phyloP scores from a whole-genome alignment of 1,140 invertebrate species.

The Cherax quadricarinatus region DNA sequence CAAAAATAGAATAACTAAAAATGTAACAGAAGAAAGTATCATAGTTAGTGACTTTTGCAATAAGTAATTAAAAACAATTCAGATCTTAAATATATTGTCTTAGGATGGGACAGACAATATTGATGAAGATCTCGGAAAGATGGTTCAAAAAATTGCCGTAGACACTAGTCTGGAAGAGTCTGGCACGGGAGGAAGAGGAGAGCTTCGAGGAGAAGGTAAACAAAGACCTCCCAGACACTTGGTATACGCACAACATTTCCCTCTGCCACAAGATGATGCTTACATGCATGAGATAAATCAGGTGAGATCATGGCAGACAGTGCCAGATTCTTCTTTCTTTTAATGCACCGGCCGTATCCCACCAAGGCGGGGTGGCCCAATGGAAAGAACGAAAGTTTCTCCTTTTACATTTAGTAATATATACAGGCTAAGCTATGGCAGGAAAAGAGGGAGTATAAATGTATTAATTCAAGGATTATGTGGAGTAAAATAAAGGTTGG shows the following conservation, averaged over 20 bases:
- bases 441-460: too few relatives aligned
- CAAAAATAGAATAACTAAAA: too few relatives aligned
- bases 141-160: slow-evolving; percentile 87
- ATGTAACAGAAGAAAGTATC: too few relatives aligned
- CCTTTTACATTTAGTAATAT: too few relatives aligned
- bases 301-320: neutral
- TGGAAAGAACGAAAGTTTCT: too few relatives aligned
- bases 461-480: too few relatives aligned
- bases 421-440: too few relatives aligned
- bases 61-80: neutral
- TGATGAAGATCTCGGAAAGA: slow-evolving; percentile 92
- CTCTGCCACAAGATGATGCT: slow-evolving; percentile 81
- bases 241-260: slow-evolving; percentile 94
- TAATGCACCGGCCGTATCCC: too few relatives aligned
- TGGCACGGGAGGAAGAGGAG: slow-evolving; percentile 51
- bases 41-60: neutral
- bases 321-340: too few relatives aligned
- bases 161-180: slow-evolving; percentile 67
- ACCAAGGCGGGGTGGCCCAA: too few relatives aligned
- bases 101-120: slow-evolving; percentile 91
- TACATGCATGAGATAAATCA: slow-evolving; percentile 74
- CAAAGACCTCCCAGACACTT: slow-evolving; percentile 85
- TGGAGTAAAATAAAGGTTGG: too few relatives aligned
- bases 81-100: neutral
- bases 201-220: slow-evolving; percentile 73